Evolutionary conservation across 1,140 invertebrate genomes (phyloP).

Genomic region (Bombus terrestris): DNA sequence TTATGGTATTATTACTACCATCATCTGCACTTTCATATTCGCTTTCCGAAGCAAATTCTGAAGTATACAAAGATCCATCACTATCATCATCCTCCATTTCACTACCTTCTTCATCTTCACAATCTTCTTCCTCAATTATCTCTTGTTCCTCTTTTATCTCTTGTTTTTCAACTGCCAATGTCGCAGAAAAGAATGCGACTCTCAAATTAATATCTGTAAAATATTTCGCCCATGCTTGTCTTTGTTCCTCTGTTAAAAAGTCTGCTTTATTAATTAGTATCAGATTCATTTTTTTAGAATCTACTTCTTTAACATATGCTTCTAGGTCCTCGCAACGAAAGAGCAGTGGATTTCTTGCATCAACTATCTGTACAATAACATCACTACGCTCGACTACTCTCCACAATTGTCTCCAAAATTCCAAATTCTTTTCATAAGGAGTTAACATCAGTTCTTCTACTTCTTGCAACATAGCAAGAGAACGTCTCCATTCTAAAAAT

Average conservation of each 20-base stretch:
- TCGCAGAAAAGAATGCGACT: conserved; percentile 94
- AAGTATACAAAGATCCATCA: conserved; percentile 54
- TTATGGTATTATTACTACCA: conserved; percentile 43
- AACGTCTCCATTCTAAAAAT: conserved; percentile 95
- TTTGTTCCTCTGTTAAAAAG: conserved; percentile 91
- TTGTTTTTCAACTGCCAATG: conserved; percentile 83
- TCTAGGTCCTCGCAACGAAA: conserved; percentile 98
- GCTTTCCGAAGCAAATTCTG: conserved; percentile 67
- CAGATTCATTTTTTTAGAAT: conserved; percentile 90
- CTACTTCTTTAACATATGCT: conserved; percentile 94
- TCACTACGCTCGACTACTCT: conserved; percentile 98
- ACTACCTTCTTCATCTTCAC: conserved; percentile 63
- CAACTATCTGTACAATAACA: conserved; percentile 97
- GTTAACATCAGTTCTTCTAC: conserved; percentile 92
- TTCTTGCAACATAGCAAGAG: conserved; percentile 91
- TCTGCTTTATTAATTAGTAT: conserved; percentile 99
- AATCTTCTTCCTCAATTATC: conserved; percentile 62
- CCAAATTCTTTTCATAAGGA: conserved; percentile 98
- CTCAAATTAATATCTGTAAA: conserved; percentile 88
- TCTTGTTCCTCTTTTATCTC: conserved; percentile 55
- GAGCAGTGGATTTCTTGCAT: conserved; percentile 97
- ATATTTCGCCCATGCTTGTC: conserved; percentile 94
- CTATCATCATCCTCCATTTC: conserved; percentile 48
- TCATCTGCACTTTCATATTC: conserved; percentile 78
- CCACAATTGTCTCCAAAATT: conserved; percentile 99